Base-by-base conservation (phyloP, 2,888 invertebrate genomes). In the Lithosia quadra region DNA sequence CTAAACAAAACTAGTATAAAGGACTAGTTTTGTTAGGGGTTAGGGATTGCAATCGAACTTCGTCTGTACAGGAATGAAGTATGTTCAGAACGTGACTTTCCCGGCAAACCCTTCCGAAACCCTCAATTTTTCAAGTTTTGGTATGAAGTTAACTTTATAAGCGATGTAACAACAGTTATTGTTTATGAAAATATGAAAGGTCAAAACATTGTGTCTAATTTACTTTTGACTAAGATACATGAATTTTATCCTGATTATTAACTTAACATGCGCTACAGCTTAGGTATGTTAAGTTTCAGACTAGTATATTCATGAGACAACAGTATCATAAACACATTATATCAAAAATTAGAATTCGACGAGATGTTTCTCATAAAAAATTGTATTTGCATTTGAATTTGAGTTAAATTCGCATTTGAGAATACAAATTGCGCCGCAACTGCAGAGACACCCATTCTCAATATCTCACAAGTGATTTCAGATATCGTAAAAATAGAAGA, bases 381-480 rank as follows among this genome's bases (percentile, higher is more conserved):
- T n/a, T n/a, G n/a, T n/a, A n/a, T n/a, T n/a, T n/a, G n/a, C n/a
- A n/a, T n/a, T n/a, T n/a, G n/a, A n/a, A n/a, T n/a, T n/a, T n/a
- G n/a, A n/a, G n/a, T 81, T 84, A 80, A 83, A 88, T 86, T 77
- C n/a, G n/a, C 88, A 79, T 85, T 68, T 86, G 88, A 84, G 89
- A 90, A 86, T 81, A 87, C 83, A 88, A 88, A 79, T 88, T 84
- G 77, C 65, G 80, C 73, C 83, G 65, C 90, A 90, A 87, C 88
- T 90, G 90, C 69, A 84, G 78, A 78, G 69, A 68, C 77, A 71
- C 75, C 76, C 77, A 81, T 84, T 85, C 83, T 88, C 86, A 86
- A 90, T 90, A 91, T 90, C 90, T 91, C 87, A 88, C 87, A 89
- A 90, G 88, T 89, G 88, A 91, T 89, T 91, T 86, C 82, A 85